Percentiles rank a stretch among this genome's conserved stretches.
These are phyloP conservation scores for Steinernema hermaphroditum DNA, from an alignment of 2,888 invertebrate species.

Conservation along the genomic window DNA sequence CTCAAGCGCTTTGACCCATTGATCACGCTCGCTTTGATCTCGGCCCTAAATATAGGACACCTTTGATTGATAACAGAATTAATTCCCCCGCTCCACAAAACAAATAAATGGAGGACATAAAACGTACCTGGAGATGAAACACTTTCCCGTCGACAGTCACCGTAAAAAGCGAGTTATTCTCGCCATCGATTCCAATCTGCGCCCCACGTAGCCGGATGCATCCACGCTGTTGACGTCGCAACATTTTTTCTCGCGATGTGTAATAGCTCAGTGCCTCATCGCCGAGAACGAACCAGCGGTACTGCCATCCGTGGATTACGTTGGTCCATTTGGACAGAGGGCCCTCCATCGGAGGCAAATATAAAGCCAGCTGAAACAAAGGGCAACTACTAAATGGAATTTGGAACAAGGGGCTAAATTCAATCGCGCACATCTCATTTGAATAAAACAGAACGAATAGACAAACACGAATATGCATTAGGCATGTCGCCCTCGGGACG, in stretches of 20 bases:
- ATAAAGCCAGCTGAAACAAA: not conserved
- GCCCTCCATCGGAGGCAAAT: constrained; percentile 79
- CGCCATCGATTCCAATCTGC: constrained; percentile 96
- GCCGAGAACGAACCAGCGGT: constrained; percentile 97
- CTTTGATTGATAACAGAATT: constrained; percentile 19
- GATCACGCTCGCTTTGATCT: constrained; percentile 89
- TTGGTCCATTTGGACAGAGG: constrained; percentile 95
- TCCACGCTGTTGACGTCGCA: constrained; percentile 90
- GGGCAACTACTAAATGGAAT: not conserved
- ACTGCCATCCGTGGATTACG: constrained; percentile 98
- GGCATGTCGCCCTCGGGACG: too few species aligned
- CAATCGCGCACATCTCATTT: constrained; percentile 24
- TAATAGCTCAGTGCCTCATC: constrained; percentile 94
- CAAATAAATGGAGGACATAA: not conserved
- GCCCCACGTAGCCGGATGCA: constrained; percentile 92
- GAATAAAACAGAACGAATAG: not conserved
- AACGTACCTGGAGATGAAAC: constrained; percentile 85
- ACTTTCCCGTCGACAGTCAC: constrained; percentile 98
- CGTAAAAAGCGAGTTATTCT: constrained; percentile 94
- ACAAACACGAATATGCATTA: not conserved
- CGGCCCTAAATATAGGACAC: constrained; percentile 74
- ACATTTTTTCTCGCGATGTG: constrained; percentile 78
- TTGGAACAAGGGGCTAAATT: not conserved
- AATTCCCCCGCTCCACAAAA: not conserved
- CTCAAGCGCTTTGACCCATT: constrained; percentile 92